Percentiles rank a stretch among this genome's conserved stretches.
Evolutionary conservation across 2,888 invertebrate genomes (phyloP).

Genomic region (Invenusta paracnida): DNA sequence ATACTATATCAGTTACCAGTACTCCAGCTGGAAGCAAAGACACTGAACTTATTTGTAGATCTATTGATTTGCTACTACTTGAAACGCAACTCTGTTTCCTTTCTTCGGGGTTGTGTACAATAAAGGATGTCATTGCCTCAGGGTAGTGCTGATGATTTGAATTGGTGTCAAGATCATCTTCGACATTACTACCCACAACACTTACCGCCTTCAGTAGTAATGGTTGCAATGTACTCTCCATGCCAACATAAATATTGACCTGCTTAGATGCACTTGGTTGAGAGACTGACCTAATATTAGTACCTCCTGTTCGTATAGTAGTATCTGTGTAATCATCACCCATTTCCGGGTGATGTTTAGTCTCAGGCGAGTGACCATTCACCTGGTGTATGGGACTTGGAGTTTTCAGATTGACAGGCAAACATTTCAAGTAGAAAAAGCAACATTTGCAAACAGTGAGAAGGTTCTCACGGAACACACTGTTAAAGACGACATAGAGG

Average conservation of each 20-base stretch:
- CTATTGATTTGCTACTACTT: not conserved
- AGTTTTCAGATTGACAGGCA: not conserved
- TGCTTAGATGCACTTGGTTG: too few relatives aligned
- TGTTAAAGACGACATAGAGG: constrained; percentile 56
- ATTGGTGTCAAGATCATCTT: not conserved
- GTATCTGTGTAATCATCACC: not conserved
- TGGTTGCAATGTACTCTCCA: not conserved
- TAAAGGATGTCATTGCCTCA: too few relatives aligned
- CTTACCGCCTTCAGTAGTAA: not conserved
- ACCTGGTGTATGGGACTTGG: not conserved
- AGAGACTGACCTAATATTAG: too few relatives aligned
- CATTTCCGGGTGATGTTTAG: not conserved
- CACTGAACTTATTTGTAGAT: not conserved
- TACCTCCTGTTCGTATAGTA: not conserved
- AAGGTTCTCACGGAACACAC: constrained; percentile 54
- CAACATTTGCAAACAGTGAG: constrained; percentile 50
- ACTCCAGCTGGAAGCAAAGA: not conserved
- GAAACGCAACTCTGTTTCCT: not conserved
- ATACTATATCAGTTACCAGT: too few relatives aligned
- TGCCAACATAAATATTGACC: not conserved
- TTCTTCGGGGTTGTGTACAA: too few relatives aligned
- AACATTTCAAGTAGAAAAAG: not conserved
- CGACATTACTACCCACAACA: not conserved
- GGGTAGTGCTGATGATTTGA: too few relatives aligned
- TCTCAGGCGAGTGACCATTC: not conserved